Evolutionary conservation across 1,140 invertebrate species (phyloP).

Genomic region (Holotrichia oblita): DNA sequence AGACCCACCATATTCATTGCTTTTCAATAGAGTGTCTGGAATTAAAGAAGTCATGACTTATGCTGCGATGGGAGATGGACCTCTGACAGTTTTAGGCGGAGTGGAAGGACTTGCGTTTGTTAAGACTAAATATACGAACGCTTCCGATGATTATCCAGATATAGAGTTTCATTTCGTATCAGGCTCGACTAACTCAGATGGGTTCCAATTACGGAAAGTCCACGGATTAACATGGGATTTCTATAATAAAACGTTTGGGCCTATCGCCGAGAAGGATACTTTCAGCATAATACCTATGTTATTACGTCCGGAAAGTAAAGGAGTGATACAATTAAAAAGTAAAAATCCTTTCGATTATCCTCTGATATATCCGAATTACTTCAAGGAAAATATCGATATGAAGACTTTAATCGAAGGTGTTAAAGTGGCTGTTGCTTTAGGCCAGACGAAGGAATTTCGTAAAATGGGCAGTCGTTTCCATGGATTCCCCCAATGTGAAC

Average conservation of each 20-base stretch:
- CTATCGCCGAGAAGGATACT: slow-evolving; percentile 79
- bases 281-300: slow-evolving; percentile 90
- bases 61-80: slow-evolving; percentile 82
- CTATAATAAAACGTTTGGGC: slow-evolving; percentile 76
- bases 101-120: slow-evolving; percentile 91
- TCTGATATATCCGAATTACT: slow-evolving; percentile 92
- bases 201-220: slow-evolving; percentile 83
- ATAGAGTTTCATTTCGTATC: slow-evolving; percentile 94
- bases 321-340: slow-evolving; percentile 80
- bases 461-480: slow-evolving; percentile 75
- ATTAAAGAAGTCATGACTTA: slow-evolving; percentile 78
- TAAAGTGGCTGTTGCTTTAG: slow-evolving; percentile 79
- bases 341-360: slow-evolving; percentile 91
- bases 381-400: slow-evolving; percentile 81
- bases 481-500: slow-evolving; percentile 76
- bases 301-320: slow-evolving; percentile 81
- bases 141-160: slow-evolving; percentile 86
- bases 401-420: slow-evolving; percentile 84
- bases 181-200: slow-evolving; percentile 88
- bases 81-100: slow-evolving; percentile 87
- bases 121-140: slow-evolving; percentile 89
- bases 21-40: slow-evolving; percentile 80
- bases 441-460: slow-evolving; percentile 76
- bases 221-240: slow-evolving; percentile 80
- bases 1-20: slow-evolving; percentile 78